phyloP scores from a whole-genome alignment of 2,797 vertebrate genomes.

The Fistularia commersonii region DNA sequence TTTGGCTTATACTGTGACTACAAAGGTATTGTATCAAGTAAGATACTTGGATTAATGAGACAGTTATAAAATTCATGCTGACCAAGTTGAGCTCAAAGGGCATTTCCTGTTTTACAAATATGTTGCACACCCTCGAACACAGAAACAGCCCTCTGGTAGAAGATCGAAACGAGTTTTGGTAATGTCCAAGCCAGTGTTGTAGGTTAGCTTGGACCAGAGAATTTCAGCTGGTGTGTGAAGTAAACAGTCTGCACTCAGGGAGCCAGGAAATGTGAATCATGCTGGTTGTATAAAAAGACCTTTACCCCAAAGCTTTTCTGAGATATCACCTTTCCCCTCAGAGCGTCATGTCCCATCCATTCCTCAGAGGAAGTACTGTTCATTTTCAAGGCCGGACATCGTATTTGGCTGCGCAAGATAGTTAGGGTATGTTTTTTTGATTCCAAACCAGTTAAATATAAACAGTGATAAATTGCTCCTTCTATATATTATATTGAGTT shows the following conservation, averaged over 20 bases:
- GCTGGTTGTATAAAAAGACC: slow-evolving; percentile 54
- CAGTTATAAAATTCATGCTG: too few relatives aligned
- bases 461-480: too few relatives aligned
- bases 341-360: slow-evolving; percentile 33
- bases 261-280: slow-evolving; percentile 60
- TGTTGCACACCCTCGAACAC: too few relatives aligned
- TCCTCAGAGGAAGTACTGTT: slow-evolving; percentile 9
- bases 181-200: slow-evolving; percentile 42
- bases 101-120: too few relatives aligned
- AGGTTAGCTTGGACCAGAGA: slow-evolving; percentile 31
- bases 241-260: slow-evolving; percentile 55
- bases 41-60: too few relatives aligned
- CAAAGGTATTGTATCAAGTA: too few relatives aligned
- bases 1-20: too few relatives aligned
- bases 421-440: too few relatives aligned
- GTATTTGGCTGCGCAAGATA: not conserved
- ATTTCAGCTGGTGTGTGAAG: slow-evolving; percentile 43
- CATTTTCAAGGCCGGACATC: slow-evolving; percentile 3
- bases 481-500: too few relatives aligned
- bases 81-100: too few relatives aligned
- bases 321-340: slow-evolving; percentile 55
- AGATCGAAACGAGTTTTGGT: slow-evolving; percentile 28
- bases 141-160: too few relatives aligned
- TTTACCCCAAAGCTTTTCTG: slow-evolving; percentile 48
- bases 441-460: too few relatives aligned